Conservation (phyloP, 2,888 invertebrate species). For the Chouioia cunea region DNA sequence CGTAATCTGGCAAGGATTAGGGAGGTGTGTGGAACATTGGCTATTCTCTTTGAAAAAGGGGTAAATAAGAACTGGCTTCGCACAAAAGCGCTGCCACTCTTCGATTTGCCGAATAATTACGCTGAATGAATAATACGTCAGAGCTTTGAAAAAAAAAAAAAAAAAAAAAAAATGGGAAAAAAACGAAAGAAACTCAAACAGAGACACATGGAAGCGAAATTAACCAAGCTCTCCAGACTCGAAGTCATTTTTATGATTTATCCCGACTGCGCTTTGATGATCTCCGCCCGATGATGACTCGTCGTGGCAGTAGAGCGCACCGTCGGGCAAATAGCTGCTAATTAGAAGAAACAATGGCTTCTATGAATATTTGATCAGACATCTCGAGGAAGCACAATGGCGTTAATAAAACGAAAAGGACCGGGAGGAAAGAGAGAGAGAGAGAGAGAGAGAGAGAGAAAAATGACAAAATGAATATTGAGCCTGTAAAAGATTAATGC, state of each 20-base stretch:
- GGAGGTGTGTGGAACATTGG: background rate
- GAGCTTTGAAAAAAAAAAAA: background rate
- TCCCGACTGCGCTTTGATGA: no score
- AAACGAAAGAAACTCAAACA: background rate
- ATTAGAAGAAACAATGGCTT: constrained; percentile 42
- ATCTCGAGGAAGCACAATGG: constrained; percentile 33
- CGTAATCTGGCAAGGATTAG: constrained; percentile 20
- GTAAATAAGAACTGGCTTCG: constrained; percentile 22
- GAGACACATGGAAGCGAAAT: no score
- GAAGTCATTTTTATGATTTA: constrained; percentile 2
- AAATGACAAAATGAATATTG: constrained; percentile 43
- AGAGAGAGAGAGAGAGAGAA: background rate
- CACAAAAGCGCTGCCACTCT: constrained; percentile 15
- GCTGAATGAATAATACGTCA: no score
- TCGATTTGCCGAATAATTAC: constrained; percentile 22
- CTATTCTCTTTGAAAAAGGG: constrained; percentile 34
- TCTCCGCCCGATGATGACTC: no score
- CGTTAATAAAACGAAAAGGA: constrained; percentile 6
- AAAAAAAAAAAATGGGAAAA: constrained; percentile 1
- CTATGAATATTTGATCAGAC: constrained; percentile 40
- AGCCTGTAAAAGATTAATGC: constrained; percentile 13
- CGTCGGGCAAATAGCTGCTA: constrained; percentile 19
- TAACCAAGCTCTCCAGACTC: constrained; percentile 9
- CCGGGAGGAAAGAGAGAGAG: background rate
- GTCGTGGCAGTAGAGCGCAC: no score